phyloP scores from a whole-genome alignment of 1,140 invertebrate species.

The Drosophila pandora region DNA sequence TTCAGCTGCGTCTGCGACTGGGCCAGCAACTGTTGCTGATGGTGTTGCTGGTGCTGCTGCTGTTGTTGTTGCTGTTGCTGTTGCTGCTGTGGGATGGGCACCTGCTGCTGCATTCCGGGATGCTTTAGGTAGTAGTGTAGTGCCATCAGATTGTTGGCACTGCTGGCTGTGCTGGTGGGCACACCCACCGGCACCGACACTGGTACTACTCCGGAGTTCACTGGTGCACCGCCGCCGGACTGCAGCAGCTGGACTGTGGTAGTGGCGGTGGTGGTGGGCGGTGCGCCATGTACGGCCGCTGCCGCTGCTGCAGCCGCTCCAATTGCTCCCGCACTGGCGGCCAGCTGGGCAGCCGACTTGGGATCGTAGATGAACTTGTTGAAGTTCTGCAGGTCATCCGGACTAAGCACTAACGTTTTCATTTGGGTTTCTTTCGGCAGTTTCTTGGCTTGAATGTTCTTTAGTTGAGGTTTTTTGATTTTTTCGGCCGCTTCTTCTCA shows the following conservation, averaged over 20 bases:
- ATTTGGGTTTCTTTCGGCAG: slow-evolving; percentile 54
- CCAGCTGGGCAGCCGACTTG: slow-evolving; percentile 72
- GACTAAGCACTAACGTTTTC: slow-evolving; percentile 77
- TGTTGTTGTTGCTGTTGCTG: slow-evolving; percentile 38
- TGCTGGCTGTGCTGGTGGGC: slow-evolving; percentile 40
- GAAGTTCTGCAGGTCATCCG: slow-evolving; percentile 79
- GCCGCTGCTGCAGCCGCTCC: slow-evolving; percentile 58
- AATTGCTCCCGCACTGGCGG: slow-evolving; percentile 69
- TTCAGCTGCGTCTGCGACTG: slow-evolving; percentile 77
- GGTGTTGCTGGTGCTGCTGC: slow-evolving; percentile 53
- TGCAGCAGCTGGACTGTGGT: slow-evolving; percentile 59
- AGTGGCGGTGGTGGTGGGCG: slow-evolving; percentile 24
- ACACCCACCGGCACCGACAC: slow-evolving; percentile 23
- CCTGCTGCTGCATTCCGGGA: slow-evolving; percentile 54
- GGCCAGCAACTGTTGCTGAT: slow-evolving; percentile 62
- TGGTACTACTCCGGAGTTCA: slow-evolving; percentile 38
- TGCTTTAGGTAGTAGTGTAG: slow-evolving; percentile 82
- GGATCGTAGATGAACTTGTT: slow-evolving; percentile 82
- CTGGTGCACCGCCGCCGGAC: slow-evolving; percentile 11
- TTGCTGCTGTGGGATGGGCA: slow-evolving; percentile 35
- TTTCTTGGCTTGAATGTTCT: slow-evolving; percentile 10
- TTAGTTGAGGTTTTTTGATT: slow-evolving; percentile 1
- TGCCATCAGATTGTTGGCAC: slow-evolving; percentile 74
- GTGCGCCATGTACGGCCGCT: slow-evolving; percentile 58
- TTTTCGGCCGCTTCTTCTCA: slow-evolving; percentile 6